Evolutionary conservation across 2,797 vertebrate species (phyloP).

Genomic region (Gambelia wislizenii): DNA sequence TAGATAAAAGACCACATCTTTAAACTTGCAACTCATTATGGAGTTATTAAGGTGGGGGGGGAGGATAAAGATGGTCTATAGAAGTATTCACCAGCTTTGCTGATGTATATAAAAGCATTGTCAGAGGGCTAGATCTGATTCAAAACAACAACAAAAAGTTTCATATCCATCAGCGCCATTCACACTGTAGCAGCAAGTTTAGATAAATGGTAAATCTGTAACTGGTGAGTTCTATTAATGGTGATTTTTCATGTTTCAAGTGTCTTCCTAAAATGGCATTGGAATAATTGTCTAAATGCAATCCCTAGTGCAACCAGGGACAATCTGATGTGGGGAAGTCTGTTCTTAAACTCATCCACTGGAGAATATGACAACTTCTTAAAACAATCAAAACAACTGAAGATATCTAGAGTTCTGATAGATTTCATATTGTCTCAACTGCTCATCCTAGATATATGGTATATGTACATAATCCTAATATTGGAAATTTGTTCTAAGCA

Average conservation of each 20-base stretch:
- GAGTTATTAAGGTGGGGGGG: neutral
- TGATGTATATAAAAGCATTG: slow-evolving; percentile 1
- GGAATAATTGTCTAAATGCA: neutral
- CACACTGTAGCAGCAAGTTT: slow-evolving; percentile 15
- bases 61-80: neutral
- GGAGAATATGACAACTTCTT: neutral
- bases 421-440: neutral
- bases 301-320: neutral
- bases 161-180: neutral
- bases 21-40: neutral
- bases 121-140: neutral
- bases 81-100: neutral
- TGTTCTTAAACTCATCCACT: neutral
- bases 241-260: slow-evolving; percentile 14
- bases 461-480: neutral
- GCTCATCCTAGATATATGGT: neutral
- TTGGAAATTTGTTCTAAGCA: neutral
- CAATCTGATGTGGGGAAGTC: neutral
- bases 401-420: neutral
- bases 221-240: neutral
- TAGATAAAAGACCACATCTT: neutral
- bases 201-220: slow-evolving; percentile 26
- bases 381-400: neutral
- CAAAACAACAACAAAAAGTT: slow-evolving; percentile 5
- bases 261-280: slow-evolving; percentile 12